Evolutionary conservation across 2,113 vertebrate species (phyloP), one percentile per base, ranked within the genome.

Genomic region (Leucosticte australis): DNA sequence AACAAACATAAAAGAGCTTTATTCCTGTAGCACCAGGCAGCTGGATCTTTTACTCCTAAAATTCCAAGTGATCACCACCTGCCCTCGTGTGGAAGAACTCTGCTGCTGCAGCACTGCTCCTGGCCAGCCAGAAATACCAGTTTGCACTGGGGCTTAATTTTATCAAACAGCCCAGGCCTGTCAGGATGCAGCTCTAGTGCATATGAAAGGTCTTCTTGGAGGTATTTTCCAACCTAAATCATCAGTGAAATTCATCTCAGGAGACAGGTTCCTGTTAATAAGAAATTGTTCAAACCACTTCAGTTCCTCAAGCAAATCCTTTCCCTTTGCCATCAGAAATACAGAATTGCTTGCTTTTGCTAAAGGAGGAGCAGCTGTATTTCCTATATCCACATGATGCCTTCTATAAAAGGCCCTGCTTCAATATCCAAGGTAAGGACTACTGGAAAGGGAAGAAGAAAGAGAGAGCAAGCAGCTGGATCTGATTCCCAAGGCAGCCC

Each of bases 51-150:
- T 13, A 7, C 41, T 28, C 15, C 5, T 6, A 13, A 17, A 39
- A 47, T 7, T 35, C 7, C 60, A 93, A 80, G 71, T 56, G 81
- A 91, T 85, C 82, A 57, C 39, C 56, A 63, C 15, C 87, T 91
- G 94, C 93, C 94, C 95, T 91, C 92, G 24, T 80, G 92, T 93
- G 93, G 96, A 90, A 49, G 78, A 88, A 49, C 14, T 15, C 16
- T 3, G 85, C 21, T 59, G 44, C 63, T 95, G 93, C 95, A 96
- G 44, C 82, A 83, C 15, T 21, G 16, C 15, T 19, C 13, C 1
- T 16, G 15, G 55, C 59, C 73, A 79, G 46, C 37, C 84, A 91
- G 56, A 53, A 85, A 69, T 1, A 17, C 2, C 52, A 80, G 20
- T 7, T 37, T 26, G 42, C 35, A 60, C 4, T 46, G 9, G 39